A percentile compares a stretch with the other conserved stretches of the same genome.
phyloP scores from a whole-genome alignment of 1,140 invertebrate species.

The Cotesia chilonis region DNA sequence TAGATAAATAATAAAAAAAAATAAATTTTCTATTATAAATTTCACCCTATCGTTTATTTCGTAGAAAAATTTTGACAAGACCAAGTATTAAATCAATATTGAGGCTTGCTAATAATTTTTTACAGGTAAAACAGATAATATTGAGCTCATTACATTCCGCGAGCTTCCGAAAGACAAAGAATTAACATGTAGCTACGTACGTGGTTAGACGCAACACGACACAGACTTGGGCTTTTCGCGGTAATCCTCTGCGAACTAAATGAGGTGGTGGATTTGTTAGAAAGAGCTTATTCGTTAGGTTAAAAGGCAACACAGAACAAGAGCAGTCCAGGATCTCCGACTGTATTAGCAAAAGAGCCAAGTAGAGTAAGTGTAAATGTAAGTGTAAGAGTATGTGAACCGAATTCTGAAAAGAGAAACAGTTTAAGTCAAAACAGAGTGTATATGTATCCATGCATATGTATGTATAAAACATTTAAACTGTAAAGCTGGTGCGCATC shows the following conservation, averaged over 20 bases:
- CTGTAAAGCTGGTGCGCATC: slow-evolving; percentile 57
- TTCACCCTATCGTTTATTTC: too few relatives aligned
- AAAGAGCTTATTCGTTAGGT: slow-evolving; percentile 58
- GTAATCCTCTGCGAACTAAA: slow-evolving; percentile 63
- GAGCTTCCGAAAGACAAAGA: slow-evolving; percentile 10
- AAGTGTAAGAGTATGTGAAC: not conserved
- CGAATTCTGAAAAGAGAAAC: slow-evolving; percentile 29
- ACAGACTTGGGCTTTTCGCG: slow-evolving; percentile 60
- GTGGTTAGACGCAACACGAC: slow-evolving; percentile 59
- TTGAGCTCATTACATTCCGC: slow-evolving; percentile 12
- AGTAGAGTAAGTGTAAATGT: not conserved
- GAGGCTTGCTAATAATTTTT: too few relatives aligned
- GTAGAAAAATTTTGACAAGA: too few relatives aligned
- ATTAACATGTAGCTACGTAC: slow-evolving; percentile 49
- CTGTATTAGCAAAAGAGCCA: too few relatives aligned
- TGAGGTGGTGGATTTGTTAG: slow-evolving; percentile 66
- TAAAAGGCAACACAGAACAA: not conserved
- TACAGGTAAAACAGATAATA: too few relatives aligned
- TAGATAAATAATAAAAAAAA: too few relatives aligned
- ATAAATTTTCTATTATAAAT: too few relatives aligned
- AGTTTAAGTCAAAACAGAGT: slow-evolving; percentile 1
- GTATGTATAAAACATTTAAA: slow-evolving; percentile 48
- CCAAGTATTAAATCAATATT: too few relatives aligned
- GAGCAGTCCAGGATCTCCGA: too few relatives aligned
- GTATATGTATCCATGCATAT: too few relatives aligned